phyloP scores from a whole-genome alignment of 2,888 invertebrate genomes.

The Chrysopilus asiliformis region DNA sequence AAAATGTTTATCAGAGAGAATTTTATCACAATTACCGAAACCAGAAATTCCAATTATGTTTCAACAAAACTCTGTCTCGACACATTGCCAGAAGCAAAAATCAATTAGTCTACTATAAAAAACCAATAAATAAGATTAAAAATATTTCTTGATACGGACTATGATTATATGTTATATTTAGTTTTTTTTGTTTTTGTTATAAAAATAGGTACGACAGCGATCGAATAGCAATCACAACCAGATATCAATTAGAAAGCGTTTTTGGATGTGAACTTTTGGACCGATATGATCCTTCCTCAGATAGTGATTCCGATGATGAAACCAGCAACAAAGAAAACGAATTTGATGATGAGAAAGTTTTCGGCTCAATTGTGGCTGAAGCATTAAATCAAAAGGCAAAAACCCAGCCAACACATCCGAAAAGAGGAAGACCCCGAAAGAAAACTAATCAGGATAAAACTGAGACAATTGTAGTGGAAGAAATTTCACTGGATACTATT shows the following conservation, averaged over 20 bases:
- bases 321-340: neutral
- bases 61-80: too few relatives aligned
- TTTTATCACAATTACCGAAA: too few relatives aligned
- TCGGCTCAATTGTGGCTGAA: too few relatives aligned
- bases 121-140: too few relatives aligned
- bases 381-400: neutral
- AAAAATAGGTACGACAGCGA: conserved; percentile 24
- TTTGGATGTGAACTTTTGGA: conserved; percentile 21
- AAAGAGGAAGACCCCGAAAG: conserved; percentile 2
- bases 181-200: neutral
- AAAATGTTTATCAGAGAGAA: too few relatives aligned
- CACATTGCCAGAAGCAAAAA: too few relatives aligned
- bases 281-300: conserved; percentile 11
- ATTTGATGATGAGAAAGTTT: too few relatives aligned
- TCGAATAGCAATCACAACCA: conserved; percentile 21
- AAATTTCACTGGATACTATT: conserved; percentile 6
- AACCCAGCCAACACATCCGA: neutral
- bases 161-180: neutral
- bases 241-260: conserved; percentile 20
- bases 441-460: neutral
- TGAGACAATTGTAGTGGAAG: conserved; percentile 5
- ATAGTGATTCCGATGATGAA: neutral
- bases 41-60: too few relatives aligned
- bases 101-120: too few relatives aligned
- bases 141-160: too few relatives aligned